These are phyloP conservation scores for Heteromormyrus szaboi DNA, from an alignment of 2,797 vertebrate species.

Conservation along the genomic window DNA sequence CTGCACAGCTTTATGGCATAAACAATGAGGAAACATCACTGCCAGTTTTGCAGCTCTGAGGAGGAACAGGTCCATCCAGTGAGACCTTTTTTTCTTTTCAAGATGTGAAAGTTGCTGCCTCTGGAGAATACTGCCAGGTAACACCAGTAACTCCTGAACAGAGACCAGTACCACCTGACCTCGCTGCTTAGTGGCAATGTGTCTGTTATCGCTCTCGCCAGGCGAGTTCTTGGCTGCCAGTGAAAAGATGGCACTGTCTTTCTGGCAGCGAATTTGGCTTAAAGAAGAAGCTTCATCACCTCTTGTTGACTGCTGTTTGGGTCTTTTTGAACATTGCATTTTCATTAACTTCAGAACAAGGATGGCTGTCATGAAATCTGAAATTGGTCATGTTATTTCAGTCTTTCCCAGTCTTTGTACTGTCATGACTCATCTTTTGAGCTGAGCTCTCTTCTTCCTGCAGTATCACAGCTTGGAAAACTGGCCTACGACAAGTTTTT, in stretches of 20 bases:
- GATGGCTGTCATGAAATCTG: conserved; percentile 27
- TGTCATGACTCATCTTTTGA: conserved; percentile 11
- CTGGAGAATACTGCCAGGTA: neutral
- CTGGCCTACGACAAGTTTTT: conserved; percentile 24
- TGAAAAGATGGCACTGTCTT: neutral
- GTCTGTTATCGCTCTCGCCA: neutral
- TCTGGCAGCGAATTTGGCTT: neutral
- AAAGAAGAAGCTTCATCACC: neutral
- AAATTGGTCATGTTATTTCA: conserved; percentile 16
- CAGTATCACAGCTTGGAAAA: conserved; percentile 37
- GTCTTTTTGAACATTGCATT: neutral
- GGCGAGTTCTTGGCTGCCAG: neutral
- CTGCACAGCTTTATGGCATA: neutral
- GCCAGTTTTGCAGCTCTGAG: neutral
- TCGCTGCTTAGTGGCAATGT: neutral
- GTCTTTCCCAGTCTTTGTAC: conserved; percentile 1
- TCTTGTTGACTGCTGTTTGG: neutral
- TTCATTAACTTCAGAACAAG: neutral
- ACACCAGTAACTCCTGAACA: neutral
- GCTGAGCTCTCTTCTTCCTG: conserved; percentile 20
- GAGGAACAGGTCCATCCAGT: conserved; percentile 12
- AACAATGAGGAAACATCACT: neutral
- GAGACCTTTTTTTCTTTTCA: neutral
- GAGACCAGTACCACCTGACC: neutral
- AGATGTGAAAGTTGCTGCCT: neutral